Evolutionary conservation across 2,113 vertebrate species (phyloP), one percentile per base, ranked within the genome.

Genomic region (Theristicus caerulescens): DNA sequence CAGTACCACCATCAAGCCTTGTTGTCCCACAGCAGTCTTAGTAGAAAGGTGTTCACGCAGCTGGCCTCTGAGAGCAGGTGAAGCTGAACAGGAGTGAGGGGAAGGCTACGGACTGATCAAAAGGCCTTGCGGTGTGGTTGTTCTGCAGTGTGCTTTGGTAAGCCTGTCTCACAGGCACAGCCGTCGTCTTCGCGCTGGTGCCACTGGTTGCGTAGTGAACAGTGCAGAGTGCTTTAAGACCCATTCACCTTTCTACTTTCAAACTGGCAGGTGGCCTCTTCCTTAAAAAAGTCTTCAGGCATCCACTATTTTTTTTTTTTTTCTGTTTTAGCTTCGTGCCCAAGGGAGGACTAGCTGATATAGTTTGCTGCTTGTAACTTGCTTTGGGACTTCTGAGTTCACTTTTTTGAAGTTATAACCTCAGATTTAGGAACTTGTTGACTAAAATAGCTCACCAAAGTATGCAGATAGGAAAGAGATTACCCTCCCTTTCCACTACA

Each of bases 381-480:
- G 62, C 71, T 47, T 88, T 64, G 8, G 51, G 29, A 70, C 42
- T 70, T 86, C 80, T 58, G 88, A 83, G n/a, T 32, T 92, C 65
- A 82, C 55, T 47, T 94, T 96, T 90, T 58, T 13, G 32, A 78
- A 92, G 80, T 82, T 81, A 16, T 0, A 90, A 51, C n/a, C 64
- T 84, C 82, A 49, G 44, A 86, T 86, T 82, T 80, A 73, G 85
- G 71, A 81, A 86, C 18, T 26, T 31, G 5, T 4, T 2, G 85
- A 16, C 66, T 80, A 49, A 90, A 96, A 91, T 49, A 90, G 62
- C 40, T 85, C 88, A 85, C 82, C 65, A 65, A 92, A 96, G 77
- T 61, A 81, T 57, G 88, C 86, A 91, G 77, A 92, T 94, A 65
- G 77, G 73, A 59, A 59, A 81, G 64, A 94, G 69, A 91, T 81